Base-by-base conservation (phyloP, 2,797 vertebrate genomes). In the Valencia hispanica region DNA sequence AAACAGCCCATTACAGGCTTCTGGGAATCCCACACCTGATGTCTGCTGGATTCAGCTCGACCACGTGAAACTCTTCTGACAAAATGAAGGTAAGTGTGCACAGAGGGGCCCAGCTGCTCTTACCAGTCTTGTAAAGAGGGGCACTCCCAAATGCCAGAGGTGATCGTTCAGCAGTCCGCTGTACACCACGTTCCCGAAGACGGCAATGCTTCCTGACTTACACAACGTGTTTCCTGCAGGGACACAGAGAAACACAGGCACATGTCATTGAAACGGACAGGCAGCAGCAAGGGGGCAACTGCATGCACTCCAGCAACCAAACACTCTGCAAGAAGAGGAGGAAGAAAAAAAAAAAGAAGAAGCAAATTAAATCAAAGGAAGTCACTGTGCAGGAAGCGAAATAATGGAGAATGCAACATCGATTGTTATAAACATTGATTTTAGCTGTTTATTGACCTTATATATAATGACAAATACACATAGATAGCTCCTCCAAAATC, bases 41-140 rank as follows among this genome's bases (percentile, higher is more conserved):
- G 78, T 75, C 73, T 78, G 74, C 77, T 72, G 59, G 79, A 68
- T 73, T 79, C 79, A 70, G 32, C 70, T 25, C 47, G 30, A 73
- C 55, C 7, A 20, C 51, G 61, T 12, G 55, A 73, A 81, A 30
- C 69, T 74, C 80, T 59, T 69, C 57, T 20, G 75, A 86, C 85
- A 87, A 84, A 86, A 80, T 73, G 68, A 79, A 84, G 85, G 83
- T 86, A 84, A 88, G 84, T 78, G 88, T 79, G 84, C 79, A 63
- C 84, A 57, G 77, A 45, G 83, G 82, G 83, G 81, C 59, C 74
- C 69, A 5, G 79, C 73, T 69, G 85, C 86, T 84, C 94, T 94
- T 90, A 95, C 94, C 94, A 93, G 94, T 94, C 93, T 94, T 68
- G 92, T 94, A 84, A 94, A 94, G 90, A 94, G 92, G 86, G 94